Conservation (phyloP, 2,797 vertebrate genomes). For the Fistularia commersonii region DNA sequence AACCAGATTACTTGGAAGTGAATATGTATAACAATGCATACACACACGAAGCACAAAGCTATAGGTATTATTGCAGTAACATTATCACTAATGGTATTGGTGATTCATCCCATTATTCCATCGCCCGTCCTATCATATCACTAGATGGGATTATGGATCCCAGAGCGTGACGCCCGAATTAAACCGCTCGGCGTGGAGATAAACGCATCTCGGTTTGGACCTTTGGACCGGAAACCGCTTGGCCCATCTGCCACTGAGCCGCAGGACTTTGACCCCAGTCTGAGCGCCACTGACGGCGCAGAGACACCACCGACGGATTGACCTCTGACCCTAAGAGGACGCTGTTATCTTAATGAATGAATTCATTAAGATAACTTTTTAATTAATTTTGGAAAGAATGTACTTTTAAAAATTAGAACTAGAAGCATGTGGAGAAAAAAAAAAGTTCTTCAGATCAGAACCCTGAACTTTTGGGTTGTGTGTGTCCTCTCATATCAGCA, state of each 20-base stretch:
- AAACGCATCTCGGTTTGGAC: conserved; percentile 50
- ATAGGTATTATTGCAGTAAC: conserved; percentile 53
- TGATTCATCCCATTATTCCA: conserved; percentile 65
- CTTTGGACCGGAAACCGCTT: conserved; percentile 49
- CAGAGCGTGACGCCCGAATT: conserved; percentile 61
- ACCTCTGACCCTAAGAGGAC: background rate
- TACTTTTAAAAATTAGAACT: no score
- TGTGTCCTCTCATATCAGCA: no score
- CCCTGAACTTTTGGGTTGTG: no score
- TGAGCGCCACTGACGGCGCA: no score
- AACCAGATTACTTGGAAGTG: conserved; percentile 62
- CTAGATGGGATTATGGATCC: conserved; percentile 67
- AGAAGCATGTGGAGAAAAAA: no score
- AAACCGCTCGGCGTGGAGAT: conserved; percentile 56
- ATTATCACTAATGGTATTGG: conserved; percentile 53
- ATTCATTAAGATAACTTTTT: no score
- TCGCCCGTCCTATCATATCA: conserved; percentile 62
- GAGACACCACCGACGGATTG: no score
- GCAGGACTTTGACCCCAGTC: conserved; percentile 36
- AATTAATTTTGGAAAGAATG: no score
- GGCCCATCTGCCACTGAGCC: conserved; percentile 60
- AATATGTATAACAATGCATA: conserved; percentile 14
- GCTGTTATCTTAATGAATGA: background rate
- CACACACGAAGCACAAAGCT: conserved; percentile 22
- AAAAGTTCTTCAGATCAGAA: no score